Evolutionary conservation across 2,113 vertebrate species (phyloP).

Genomic region (Seriola dumerili): DNA sequence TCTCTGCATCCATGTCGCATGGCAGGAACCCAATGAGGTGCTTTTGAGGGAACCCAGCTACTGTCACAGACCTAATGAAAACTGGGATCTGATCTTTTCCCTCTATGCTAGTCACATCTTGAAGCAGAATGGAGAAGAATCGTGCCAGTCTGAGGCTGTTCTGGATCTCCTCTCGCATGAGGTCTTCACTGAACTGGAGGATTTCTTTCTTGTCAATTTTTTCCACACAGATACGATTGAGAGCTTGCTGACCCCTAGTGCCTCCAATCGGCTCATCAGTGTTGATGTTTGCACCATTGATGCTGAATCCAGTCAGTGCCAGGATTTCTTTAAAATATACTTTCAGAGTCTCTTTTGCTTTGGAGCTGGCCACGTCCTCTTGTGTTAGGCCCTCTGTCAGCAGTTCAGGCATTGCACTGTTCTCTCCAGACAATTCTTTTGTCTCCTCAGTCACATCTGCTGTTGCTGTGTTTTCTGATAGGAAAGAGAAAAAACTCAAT

Average conservation of each 20-base stretch:
- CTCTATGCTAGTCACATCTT: slow-evolving; percentile 90
- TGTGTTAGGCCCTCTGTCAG: slow-evolving; percentile 59
- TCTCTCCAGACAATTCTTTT: slow-evolving; percentile 51
- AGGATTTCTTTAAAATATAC: slow-evolving; percentile 90
- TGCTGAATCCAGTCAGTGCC: slow-evolving; percentile 88
- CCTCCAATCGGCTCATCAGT: slow-evolving; percentile 90
- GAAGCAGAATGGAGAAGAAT: slow-evolving; percentile 95
- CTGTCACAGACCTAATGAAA: slow-evolving; percentile 92
- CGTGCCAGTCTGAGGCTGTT: slow-evolving; percentile 88
- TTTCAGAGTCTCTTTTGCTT: slow-evolving; percentile 84
- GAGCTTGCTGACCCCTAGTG: slow-evolving; percentile 82
- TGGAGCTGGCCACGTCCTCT: slow-evolving; percentile 74
- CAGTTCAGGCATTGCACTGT: slow-evolving; percentile 45
- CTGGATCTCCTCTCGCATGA: slow-evolving; percentile 92
- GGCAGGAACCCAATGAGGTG: slow-evolving; percentile 94
- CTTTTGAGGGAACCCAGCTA: slow-evolving; percentile 92
- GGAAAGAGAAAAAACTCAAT: not conserved
- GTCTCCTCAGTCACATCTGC: slow-evolving; percentile 45
- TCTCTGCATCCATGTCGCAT: slow-evolving; percentile 89
- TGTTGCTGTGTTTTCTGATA: slow-evolving; percentile 57
- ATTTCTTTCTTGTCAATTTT: slow-evolving; percentile 93
- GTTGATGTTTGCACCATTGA: slow-evolving; percentile 86
- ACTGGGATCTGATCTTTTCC: slow-evolving; percentile 93
- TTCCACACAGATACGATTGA: slow-evolving; percentile 79
- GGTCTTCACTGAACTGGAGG: slow-evolving; percentile 91